A percentile compares a stretch with the other conserved stretches of the same genome.
phyloP scores from a whole-genome alignment of 2,797 vertebrate genomes.

The Scleropages formosus region DNA sequence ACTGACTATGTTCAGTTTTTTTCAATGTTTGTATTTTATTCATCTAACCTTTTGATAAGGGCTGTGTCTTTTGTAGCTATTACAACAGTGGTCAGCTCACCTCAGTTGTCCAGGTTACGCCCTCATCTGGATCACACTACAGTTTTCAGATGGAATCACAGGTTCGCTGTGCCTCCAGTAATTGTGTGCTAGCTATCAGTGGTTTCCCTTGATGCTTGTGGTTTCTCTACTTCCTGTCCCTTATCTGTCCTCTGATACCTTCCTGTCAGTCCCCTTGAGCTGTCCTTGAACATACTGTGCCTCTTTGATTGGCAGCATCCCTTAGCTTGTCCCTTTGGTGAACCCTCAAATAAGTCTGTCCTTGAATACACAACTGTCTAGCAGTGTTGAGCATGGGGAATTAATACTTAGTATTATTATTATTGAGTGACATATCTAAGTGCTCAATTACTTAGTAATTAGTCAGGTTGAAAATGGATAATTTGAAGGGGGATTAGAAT shows the following conservation, averaged over 20 bases:
- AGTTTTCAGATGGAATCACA: no score
- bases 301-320: background rate
- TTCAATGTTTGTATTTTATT: no score
- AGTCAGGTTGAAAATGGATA: background rate
- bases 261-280: slow-evolving; percentile 5
- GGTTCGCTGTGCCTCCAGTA: background rate
- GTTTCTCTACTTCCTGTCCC: slow-evolving; percentile 44
- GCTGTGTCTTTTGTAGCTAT: background rate
- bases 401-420: background rate
- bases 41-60: background rate
- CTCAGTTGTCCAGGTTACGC: background rate
- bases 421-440: background rate
- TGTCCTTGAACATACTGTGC: background rate
- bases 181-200: background rate
- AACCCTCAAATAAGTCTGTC: background rate
- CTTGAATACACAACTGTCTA: background rate
- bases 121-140: background rate
- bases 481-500: background rate
- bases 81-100: background rate
- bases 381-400: background rate
- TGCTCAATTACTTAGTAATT: slow-evolving; percentile 5
- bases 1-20: background rate
- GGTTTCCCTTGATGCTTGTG: background rate
- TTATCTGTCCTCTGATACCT: slow-evolving; percentile 23
- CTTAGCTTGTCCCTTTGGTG: background rate